phyloP scores from a whole-genome alignment of 37 sponge, comb jelly and placozoan species.

The Trichoplax adhaerens region DNA sequence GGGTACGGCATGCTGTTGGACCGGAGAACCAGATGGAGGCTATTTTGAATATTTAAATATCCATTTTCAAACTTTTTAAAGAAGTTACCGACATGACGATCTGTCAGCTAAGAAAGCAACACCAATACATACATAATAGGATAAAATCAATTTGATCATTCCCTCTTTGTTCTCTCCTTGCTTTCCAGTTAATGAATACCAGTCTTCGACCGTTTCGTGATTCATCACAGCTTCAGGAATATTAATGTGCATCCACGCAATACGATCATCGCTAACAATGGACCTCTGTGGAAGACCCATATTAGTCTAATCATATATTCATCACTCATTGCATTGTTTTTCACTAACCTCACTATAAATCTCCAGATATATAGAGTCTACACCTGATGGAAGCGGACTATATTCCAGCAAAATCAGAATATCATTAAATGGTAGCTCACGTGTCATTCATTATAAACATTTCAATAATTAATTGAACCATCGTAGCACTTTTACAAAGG shows the following conservation, averaged over 20 bases:
- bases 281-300: conserved; percentile 23
- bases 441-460: too few species aligned
- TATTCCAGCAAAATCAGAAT: conserved; percentile 4
- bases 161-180: conserved; percentile 93
- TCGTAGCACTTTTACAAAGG: too few species aligned
- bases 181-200: conserved; percentile 76
- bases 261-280: conserved; percentile 63
- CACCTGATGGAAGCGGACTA: conserved; percentile 55
- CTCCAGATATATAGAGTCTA: conserved; percentile 55
- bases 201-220: conserved; percentile 86
- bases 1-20: too few species aligned
- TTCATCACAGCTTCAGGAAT: conserved; percentile 53
- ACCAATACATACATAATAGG: not conserved
- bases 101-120: too few species aligned
- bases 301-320: too few species aligned
- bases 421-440: not conserved
- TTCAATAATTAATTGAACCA: too few species aligned
- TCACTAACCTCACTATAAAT: conserved; percentile 66
- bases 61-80: too few species aligned
- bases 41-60: too few species aligned
- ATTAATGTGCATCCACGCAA: conserved; percentile 77
- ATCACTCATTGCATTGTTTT: too few species aligned
- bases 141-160: conserved; percentile 27
- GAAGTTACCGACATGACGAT: too few species aligned
- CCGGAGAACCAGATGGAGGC: too few species aligned